phyloP scores from a whole-genome alignment of 2,113 vertebrate genomes.

The Poeciliopsis prolifica region DNA sequence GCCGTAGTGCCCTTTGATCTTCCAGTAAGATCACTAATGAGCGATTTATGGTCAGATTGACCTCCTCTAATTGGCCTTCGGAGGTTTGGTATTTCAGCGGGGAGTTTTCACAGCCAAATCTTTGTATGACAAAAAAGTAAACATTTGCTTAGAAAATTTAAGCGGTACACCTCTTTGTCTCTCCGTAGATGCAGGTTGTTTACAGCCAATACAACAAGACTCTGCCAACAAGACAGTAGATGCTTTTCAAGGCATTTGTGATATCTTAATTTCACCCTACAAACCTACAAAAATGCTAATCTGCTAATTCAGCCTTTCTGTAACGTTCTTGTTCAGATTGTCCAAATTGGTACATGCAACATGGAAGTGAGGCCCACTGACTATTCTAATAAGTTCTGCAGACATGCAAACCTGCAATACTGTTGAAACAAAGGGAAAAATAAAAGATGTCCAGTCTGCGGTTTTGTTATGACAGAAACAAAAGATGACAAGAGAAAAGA shows the following conservation, averaged over 20 bases:
- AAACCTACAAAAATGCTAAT: background rate
- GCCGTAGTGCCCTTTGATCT: conserved; percentile 63
- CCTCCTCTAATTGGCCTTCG: conserved; percentile 60
- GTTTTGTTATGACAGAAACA: conserved; percentile 2
- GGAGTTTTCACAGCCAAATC: conserved; percentile 12
- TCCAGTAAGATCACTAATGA: conserved; percentile 65
- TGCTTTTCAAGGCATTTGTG: background rate
- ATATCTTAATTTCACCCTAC: background rate
- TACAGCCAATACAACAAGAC: background rate
- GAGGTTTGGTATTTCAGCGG: conserved; percentile 27
- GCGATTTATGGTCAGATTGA: conserved; percentile 70
- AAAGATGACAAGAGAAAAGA: background rate
- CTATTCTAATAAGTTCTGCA: background rate
- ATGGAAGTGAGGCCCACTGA: background rate
- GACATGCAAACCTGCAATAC: conserved; percentile 4
- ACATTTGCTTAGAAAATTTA: background rate
- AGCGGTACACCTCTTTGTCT: background rate
- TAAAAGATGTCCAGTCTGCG: background rate
- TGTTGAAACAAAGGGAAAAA: background rate
- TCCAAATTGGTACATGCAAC: background rate
- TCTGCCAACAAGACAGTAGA: background rate
- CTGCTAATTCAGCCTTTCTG: background rate
- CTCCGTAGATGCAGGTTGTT: conserved; percentile 1
- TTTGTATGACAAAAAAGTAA: conserved; percentile 5
- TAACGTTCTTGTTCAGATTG: background rate